Evolutionary conservation across 2,797 vertebrate species (phyloP).

Genomic region (Echiichthys vipera): DNA sequence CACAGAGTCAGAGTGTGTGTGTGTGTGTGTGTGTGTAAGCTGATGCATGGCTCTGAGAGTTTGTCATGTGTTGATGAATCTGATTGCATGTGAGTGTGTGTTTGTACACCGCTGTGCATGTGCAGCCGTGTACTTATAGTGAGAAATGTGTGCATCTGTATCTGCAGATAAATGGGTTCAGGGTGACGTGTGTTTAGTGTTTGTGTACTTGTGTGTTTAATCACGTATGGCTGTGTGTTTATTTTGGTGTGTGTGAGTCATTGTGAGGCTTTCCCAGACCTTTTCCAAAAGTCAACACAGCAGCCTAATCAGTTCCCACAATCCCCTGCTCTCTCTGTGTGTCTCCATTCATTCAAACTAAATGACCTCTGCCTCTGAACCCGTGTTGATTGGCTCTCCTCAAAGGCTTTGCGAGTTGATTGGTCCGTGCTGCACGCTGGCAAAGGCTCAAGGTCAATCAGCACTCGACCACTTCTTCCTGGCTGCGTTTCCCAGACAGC

Average conservation of each 20-base stretch:
- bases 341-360: slow-evolving; percentile 44
- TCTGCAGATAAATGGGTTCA: background rate
- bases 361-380: background rate
- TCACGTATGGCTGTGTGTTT: background rate
- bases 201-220: background rate
- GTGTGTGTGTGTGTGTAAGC: background rate
- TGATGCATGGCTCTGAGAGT: background rate
- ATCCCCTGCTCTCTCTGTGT: slow-evolving; percentile 17
- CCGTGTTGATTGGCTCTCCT: slow-evolving; percentile 40
- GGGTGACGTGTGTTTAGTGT: background rate
- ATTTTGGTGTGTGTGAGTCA: slow-evolving; percentile 8
- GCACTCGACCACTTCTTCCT: slow-evolving; percentile 28
- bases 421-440: slow-evolving; percentile 36
- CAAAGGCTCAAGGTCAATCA: slow-evolving; percentile 53
- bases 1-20: no score
- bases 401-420: slow-evolving; percentile 30
- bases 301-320: slow-evolving; percentile 55
- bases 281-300: slow-evolving; percentile 44
- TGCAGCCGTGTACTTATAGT: background rate
- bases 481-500: slow-evolving; percentile 33
- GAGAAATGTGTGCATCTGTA: background rate
- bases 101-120: background rate
- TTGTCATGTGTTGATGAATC: background rate
- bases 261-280: slow-evolving; percentile 51
- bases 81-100: background rate